These are phyloP conservation scores for Microcebus lehilahytsara DNA, from an alignment of 2,113 vertebrate species.

Conservation along the genomic window DNA sequence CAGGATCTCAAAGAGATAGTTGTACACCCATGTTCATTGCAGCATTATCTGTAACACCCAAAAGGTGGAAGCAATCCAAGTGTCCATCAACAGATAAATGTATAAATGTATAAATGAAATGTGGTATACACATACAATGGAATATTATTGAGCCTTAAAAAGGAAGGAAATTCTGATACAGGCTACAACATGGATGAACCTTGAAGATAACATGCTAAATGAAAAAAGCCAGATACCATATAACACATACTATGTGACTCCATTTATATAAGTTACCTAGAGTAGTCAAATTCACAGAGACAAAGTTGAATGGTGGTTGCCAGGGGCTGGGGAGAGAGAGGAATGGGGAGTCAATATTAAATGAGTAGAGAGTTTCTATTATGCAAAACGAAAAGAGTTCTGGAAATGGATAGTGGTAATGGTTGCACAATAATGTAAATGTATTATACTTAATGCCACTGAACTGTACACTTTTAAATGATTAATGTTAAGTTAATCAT, in stretches of 20 bases:
- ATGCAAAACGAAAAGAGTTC: background rate
- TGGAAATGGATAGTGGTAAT: background rate
- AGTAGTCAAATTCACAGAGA: background rate
- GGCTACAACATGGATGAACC: background rate
- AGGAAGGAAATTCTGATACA: background rate
- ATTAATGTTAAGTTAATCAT: background rate
- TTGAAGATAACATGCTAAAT: background rate
- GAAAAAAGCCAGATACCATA: background rate
- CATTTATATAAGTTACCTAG: background rate
- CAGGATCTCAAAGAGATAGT: background rate
- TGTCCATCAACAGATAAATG: background rate
- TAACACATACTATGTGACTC: background rate
- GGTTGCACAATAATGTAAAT: background rate
- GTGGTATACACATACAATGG: background rate
- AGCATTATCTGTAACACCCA: background rate
- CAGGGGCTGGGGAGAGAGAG: background rate
- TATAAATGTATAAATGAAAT: background rate
- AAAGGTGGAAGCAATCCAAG: background rate
- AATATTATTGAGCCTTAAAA: background rate
- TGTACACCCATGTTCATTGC: background rate
- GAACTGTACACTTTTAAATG: background rate
- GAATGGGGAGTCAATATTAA: background rate
- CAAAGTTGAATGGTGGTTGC: background rate
- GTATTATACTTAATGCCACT: background rate
- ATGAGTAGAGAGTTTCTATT: background rate